Base-by-base conservation (phyloP, 2,888 invertebrate genomes). In the Orthosia gracilis region DNA sequence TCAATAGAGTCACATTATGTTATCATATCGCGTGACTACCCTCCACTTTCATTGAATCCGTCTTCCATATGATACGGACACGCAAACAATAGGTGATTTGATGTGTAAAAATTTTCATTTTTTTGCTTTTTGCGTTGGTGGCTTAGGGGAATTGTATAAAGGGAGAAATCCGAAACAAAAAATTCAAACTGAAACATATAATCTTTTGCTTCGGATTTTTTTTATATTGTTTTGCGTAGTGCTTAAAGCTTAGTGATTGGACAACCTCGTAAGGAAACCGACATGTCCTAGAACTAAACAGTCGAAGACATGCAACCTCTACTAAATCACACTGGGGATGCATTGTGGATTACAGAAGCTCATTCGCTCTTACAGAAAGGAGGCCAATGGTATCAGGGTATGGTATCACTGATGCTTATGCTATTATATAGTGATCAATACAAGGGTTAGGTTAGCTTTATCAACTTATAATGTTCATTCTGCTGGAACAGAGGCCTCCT, bases 21-120 rank as follows among this genome's bases (percentile, higher is more conserved):
- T 85, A 86, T 86, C 85, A 78, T 5, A 69, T 87, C 70, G 85
- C 85, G 85, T 85, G 85, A 83, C 83, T 73, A 31, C 18, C 31
- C 55, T 15, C 61, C 26, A 74, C 74, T 73, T 76, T 83, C 72
- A 85, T 81, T 76, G 85, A 80, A 82, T 63, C 64, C 55, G 62
- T 74, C 76, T 47, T 72, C 65, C 73, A 76, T 79, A 85, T 85
- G 76, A 74, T 72, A 67, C 40, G 74, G 21, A 54, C 87, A 87
- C 83, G 85, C 85, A 80, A 85, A 73, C 74, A 73, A 63, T 57
- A 59, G 63, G 74, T 76, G 78, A 76, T 86, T 85, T 75, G 69
- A 78, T 80, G 85, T 78, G 76, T 76, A 65, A 76, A 80, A 78
- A 58, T 49, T 69, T 47, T 0, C 49, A 31, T 69, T 69, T 55